phyloP scores from a whole-genome alignment of 2,797 vertebrate genomes.

The Malacoctenus gilli region DNA sequence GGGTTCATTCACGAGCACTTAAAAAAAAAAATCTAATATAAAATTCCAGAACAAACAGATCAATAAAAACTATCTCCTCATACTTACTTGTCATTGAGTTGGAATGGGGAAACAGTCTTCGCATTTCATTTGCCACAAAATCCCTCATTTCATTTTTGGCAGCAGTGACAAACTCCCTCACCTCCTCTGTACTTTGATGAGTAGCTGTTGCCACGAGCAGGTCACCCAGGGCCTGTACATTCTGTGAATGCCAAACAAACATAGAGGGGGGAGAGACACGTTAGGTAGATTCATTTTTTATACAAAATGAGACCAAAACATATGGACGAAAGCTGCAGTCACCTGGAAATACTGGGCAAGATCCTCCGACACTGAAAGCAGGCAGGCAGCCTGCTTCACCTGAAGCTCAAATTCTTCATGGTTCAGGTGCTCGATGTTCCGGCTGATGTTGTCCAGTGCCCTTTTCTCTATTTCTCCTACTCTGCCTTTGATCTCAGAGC shows the following conservation, averaged over 20 bases:
- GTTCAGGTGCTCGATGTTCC: constrained; percentile 17
- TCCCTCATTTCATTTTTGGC: constrained; percentile 45
- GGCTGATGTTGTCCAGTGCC: constrained; percentile 42
- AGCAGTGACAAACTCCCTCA: constrained; percentile 22
- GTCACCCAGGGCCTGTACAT: constrained; percentile 26
- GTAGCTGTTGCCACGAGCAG: constrained; percentile 15
- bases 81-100: no score
- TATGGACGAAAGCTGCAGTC: no score
- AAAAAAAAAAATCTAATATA: no score
- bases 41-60: no score
- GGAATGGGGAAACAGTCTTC: no score
- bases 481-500: constrained; percentile 53
- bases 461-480: constrained; percentile 53
- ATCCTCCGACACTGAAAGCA: constrained; percentile 45
- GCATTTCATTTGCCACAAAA: neutral
- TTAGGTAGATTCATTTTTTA: no score
- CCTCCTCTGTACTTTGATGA: neutral
- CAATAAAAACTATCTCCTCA: no score
- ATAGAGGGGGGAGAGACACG: neutral
- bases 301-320: accelerated
- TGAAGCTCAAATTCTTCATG: constrained; percentile 38
- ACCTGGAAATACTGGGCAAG: constrained; percentile 63
- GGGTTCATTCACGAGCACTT: no score
- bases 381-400: constrained; percentile 25
- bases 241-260: constrained; percentile 21